Evolutionary conservation across 2,797 vertebrate species (phyloP), one percentile per base, ranked within the genome.

Genomic region (Enteromius afrohamiltoni): DNA sequence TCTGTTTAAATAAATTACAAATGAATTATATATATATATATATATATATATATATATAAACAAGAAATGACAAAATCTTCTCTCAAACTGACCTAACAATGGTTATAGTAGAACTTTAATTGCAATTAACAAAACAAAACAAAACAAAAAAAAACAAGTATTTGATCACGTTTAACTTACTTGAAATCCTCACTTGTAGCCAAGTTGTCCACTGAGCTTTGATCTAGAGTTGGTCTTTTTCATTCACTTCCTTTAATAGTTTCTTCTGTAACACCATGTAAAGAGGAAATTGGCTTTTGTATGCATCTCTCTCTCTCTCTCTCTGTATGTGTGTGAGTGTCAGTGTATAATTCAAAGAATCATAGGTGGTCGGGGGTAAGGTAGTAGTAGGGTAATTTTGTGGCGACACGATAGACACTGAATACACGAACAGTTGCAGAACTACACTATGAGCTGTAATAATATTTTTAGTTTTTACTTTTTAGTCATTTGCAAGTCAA

Each of bases 251-350:
- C 74, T 58, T 58, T 4, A 76, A 58, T 8, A 26, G 69, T 68
- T 84, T 69, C 60, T 80, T 75, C 2, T 68, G 70, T 40, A 14
- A 55, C 47, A 74, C 6, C 47, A 74, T 9, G 29, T 10, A 76
- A 80, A 45, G 77, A 80, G 76, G 69, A 85, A 85, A 74, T 53
- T 73, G 37, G 37, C 11, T 34, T 75, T 16, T 37, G 71, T 16
- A 37, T 75, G 19, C 16, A 31, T 31, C 60, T 31, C 60, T 64
- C 14, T 64, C 60, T 62, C 26, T 26, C 6, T 53, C 51, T 53
- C 19, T 53, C 6, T 19, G 0, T 11, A 0, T 29, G n/a, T 13
- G 55, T 58, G 55, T 26, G n/a, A 11, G 11, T 58, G 55, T 58
- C 9, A 11, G 55, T 67, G 37, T 3, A 53, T 23, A 26, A 26